Base-by-base conservation (phyloP, 2,888 invertebrate genomes). In the Lepidonotus clava region DNA sequence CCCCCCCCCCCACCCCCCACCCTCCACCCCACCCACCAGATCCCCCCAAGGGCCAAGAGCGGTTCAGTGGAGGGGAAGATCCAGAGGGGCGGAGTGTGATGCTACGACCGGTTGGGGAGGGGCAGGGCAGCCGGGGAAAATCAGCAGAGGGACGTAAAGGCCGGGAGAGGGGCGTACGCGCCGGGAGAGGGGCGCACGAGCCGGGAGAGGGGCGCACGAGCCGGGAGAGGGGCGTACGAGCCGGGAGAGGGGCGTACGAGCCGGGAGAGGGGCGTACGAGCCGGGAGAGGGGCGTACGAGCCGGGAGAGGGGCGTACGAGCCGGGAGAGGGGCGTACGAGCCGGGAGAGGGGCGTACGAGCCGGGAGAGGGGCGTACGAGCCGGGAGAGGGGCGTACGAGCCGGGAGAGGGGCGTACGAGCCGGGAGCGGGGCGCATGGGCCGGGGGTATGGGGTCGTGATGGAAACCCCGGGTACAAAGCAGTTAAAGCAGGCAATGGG, bases 401-500 rank as follows among this genome's bases (percentile, higher is more conserved):
- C n/a, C n/a, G n/a, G n/a, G n/a, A n/a, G n/a, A n/a, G n/a, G n/a
- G n/a, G n/a, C n/a, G n/a, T n/a, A n/a, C n/a, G n/a, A n/a, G n/a
- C n/a, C n/a, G n/a, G n/a, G n/a, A n/a, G n/a, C n/a, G n/a, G n/a
- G n/a, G n/a, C n/a, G n/a, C n/a, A n/a, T n/a, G n/a, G n/a, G n/a
- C n/a, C n/a, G n/a, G 2, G 32, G 67, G 67, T 18, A 28, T 11
- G 24, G 77, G 2, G 28, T 46, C 32, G 24, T 32, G 46, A 46
- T 46, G 41, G 80, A 51, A 46, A 38, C 71, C n/a, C 36, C 51
- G 11, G 51, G 80, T 80, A 80, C 80, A 80, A 80, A 80, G 80
- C 80, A 80, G 80, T 80, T 80, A 80, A 46, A 46, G 80, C 80
- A 46, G 46, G 46, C 80, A 80, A 80, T 80, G 80, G 80, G 80